phyloP scores from a whole-genome alignment of 2,113 vertebrate genomes.

The Chaetorhynchus papuensis region DNA sequence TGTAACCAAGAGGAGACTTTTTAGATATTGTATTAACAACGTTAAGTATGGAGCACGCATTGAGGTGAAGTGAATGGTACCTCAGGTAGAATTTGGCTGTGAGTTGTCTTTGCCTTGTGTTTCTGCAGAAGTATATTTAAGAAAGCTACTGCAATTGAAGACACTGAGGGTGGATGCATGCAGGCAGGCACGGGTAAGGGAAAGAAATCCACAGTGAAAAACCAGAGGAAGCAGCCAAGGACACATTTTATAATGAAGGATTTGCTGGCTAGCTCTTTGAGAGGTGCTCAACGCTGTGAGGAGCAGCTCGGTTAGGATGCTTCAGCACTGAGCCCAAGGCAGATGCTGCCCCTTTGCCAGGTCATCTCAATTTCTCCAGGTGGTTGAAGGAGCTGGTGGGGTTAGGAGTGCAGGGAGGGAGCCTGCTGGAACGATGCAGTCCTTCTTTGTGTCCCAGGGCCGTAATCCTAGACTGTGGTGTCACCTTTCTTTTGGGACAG shows the following conservation, averaged over 20 bases:
- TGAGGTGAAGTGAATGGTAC: not conserved
- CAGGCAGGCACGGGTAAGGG: not conserved
- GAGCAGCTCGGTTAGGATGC: not conserved
- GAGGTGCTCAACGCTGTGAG: not conserved
- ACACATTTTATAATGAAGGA: not conserved
- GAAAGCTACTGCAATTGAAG: not conserved
- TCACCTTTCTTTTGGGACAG: not conserved
- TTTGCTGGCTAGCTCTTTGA: not conserved
- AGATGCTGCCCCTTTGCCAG: not conserved
- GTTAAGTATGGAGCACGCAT: not conserved
- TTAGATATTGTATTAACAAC: not conserved
- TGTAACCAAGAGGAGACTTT: not conserved
- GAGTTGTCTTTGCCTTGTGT: not conserved
- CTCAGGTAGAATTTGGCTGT: not conserved
- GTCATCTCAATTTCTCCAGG: fast-evolving
- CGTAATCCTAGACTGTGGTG: not conserved
- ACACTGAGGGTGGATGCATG: not conserved
- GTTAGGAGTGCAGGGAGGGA: not conserved
- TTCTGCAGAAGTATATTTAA: not conserved
- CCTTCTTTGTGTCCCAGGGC: not conserved
- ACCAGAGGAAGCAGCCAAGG: not conserved
- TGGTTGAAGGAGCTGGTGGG: not conserved
- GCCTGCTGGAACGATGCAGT: not conserved
- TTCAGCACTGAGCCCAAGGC: not conserved
- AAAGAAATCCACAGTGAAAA: not conserved